Base-by-base conservation (phyloP, 2,888 invertebrate species). In the Orthonevra nobilis region DNA sequence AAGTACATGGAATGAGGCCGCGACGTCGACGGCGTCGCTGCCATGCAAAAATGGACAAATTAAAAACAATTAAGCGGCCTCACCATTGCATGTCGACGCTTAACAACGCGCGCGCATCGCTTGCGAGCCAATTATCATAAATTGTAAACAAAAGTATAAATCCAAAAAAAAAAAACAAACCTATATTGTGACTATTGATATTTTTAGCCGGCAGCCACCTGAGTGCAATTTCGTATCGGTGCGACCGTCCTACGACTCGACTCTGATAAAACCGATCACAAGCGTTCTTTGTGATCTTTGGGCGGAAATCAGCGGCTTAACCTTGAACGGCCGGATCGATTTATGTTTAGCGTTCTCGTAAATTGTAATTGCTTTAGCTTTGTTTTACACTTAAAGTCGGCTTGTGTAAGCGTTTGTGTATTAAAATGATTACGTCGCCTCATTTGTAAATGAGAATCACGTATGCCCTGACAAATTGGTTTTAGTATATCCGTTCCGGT, bases 301-400 rank as follows among this genome's bases (percentile, higher is more conserved):
- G 44, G 79, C 79, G 79, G 79, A 79, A 79, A 79, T 79, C 79
- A 73, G 60, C 61, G 61, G 54, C 68, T 40, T 68, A 79, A 79
- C 79, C 73, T 73, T 79, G 50, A 66, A 48, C 73, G 73, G 66
- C 38, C 56, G 61, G 73, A 73, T 79, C 79, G 73, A 73, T 79
- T 79, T 79, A 68, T 66, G 30, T 44, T 58, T 10, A 61, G 54
- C 56, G 60, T 54, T 46, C 10, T 20, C 30, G 42, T 26, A n/a
- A n/a, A n/a, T n/a, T 42, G 60, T 70, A 72, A 79, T 73, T 79
- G 54, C 61, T 79, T 79, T 48, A 60, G 23, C 5, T 5, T 23
- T 5, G 23, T 23, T 23, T 23, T 5, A 5, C 70, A 64, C 38
- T 56, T 40, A 19, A 26, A 30, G 32, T 44, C 40, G 34, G 30